Conservation (phyloP, 2,113 vertebrate species). For the Gymnogyps californianus region DNA sequence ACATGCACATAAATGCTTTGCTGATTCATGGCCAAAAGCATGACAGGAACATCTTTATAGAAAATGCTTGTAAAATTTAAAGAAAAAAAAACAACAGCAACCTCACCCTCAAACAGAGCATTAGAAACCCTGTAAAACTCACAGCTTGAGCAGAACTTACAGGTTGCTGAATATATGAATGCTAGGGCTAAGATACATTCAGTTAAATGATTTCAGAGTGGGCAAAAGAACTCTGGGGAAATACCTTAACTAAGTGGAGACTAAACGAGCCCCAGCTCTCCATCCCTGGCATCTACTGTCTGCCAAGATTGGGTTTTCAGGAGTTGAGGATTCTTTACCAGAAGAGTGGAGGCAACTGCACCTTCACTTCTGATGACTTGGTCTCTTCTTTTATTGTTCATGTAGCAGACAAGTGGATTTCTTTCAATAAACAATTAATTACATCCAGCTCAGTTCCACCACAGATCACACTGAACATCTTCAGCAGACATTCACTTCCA, state of each 20-base stretch:
- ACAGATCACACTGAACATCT: neutral
- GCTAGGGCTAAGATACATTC: neutral
- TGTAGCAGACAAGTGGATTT: neutral
- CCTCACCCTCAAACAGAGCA: neutral
- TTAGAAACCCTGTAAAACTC: neutral
- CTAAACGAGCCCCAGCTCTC: neutral
- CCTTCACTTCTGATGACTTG: neutral
- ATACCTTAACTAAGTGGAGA: neutral
- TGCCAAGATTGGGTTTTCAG: neutral
- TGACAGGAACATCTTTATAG: slow-evolving; percentile 25
- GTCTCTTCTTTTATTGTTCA: neutral
- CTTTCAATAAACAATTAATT: neutral
- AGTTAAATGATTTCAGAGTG: neutral
- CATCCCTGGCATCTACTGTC: neutral
- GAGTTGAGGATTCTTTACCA: neutral
- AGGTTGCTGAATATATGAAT: neutral
- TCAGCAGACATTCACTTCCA: neutral
- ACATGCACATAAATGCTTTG: slow-evolving; percentile 11
- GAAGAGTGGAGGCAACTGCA: neutral
- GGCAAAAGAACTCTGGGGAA: neutral
- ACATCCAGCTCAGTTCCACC: neutral
- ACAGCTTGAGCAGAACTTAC: neutral
- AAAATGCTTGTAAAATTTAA: neutral
- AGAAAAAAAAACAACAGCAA: neutral
- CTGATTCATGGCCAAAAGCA: slow-evolving; percentile 56